phyloP scores from a whole-genome alignment of 2,888 invertebrate genomes.

The Prenolepis imparis region DNA sequence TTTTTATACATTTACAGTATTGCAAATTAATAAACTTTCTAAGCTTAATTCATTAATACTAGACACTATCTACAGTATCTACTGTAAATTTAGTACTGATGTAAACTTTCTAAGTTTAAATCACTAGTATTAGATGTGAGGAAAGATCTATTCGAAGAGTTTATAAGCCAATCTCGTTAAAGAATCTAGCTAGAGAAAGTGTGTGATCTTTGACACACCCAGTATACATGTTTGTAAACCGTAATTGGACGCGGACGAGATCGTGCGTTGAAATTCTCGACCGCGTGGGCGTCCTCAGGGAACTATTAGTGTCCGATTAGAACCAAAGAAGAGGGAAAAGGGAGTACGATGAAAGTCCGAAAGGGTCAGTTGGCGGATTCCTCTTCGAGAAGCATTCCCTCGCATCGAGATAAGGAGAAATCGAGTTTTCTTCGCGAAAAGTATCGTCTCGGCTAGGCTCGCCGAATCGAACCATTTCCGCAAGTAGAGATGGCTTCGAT shows the following conservation, averaged over 20 bases:
- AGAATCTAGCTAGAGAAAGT: slow-evolving; percentile 29
- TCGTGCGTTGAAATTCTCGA: slow-evolving; percentile 71
- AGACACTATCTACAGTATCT: not conserved
- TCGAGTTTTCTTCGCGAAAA: slow-evolving; percentile 69
- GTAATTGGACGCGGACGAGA: slow-evolving; percentile 71
- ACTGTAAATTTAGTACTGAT: slow-evolving; percentile 2
- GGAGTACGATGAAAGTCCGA: slow-evolving; percentile 48
- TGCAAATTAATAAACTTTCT: slow-evolving; percentile 15
- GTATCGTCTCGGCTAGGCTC: slow-evolving; percentile 50
- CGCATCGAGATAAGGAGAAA: slow-evolving; percentile 74
- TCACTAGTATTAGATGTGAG: not conserved
- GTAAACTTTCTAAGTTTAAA: not conserved
- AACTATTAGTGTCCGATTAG: slow-evolving; percentile 78
- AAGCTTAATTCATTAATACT: not conserved
- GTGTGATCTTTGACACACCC: slow-evolving; percentile 30
- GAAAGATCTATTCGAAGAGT: not conserved
- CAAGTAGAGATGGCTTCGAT: slow-evolving; percentile 41
- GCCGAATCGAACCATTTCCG: slow-evolving; percentile 39
- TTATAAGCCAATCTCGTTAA: not conserved
- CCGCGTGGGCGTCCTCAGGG: slow-evolving; percentile 70
- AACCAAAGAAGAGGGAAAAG: slow-evolving; percentile 49
- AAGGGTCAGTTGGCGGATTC: slow-evolving; percentile 65
- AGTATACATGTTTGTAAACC: slow-evolving; percentile 62
- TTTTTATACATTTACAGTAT: not conserved
- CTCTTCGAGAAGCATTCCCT: slow-evolving; percentile 63